Conservation (phyloP, 2,797 vertebrate genomes). For the Moxostoma hubbsi region DNA sequence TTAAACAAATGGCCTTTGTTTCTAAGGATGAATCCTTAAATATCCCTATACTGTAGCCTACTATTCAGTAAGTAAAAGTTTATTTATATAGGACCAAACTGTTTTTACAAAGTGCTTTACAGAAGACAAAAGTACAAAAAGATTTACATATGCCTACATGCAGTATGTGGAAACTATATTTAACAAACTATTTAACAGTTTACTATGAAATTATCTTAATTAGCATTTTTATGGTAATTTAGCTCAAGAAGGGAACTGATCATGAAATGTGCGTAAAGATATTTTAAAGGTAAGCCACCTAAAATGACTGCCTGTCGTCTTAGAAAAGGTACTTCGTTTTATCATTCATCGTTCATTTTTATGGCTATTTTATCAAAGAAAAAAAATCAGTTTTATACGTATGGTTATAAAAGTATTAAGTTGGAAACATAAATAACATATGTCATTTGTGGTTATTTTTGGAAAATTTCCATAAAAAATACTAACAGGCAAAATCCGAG, state of each 20-base stretch:
- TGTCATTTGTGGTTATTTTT: too few relatives aligned
- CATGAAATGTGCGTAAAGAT: background rate
- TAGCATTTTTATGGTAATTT: background rate
- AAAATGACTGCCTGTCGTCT: background rate
- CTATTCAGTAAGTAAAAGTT: too few relatives aligned
- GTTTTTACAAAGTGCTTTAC: too few relatives aligned
- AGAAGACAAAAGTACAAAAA: too few relatives aligned
- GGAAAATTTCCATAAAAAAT: background rate
- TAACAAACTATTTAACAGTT: background rate
- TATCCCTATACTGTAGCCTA: too few relatives aligned
- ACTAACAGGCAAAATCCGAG: constrained; percentile 65
- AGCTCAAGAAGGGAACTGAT: background rate
- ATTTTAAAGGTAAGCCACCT: background rate
- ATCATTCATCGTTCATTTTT: too few relatives aligned
- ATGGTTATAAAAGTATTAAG: background rate
- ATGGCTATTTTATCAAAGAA: too few relatives aligned
- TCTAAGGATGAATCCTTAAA: background rate
- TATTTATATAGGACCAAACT: too few relatives aligned
- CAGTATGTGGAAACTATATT: background rate
- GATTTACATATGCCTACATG: too few relatives aligned
- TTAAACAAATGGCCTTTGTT: background rate
- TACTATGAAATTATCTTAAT: background rate
- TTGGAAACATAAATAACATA: background rate
- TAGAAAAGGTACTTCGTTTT: too few relatives aligned
- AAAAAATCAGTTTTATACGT: too few relatives aligned